Evolutionary conservation across 2,797 vertebrate genomes (phyloP).

Genomic region (Onychomys arenicola): DNA sequence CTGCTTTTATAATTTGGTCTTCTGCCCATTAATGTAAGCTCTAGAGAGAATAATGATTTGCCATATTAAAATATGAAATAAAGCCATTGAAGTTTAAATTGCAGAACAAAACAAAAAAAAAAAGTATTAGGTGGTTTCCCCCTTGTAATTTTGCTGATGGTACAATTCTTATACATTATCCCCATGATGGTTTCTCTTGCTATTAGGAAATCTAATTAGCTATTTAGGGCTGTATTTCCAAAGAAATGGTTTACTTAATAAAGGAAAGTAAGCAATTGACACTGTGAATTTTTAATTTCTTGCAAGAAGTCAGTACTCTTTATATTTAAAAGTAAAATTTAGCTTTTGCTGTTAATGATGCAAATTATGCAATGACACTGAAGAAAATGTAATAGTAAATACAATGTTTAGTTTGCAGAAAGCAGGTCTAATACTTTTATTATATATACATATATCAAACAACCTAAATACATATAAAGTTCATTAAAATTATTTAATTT

Average conservation of each 20-base stretch:
- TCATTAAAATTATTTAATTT: constrained; percentile 18
- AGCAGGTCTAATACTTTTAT: constrained; percentile 5
- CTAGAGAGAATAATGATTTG: constrained; percentile 71
- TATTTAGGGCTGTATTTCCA: constrained; percentile 81
- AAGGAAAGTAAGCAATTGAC: constrained; percentile 79
- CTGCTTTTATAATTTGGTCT: constrained; percentile 69
- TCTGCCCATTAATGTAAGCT: constrained; percentile 73
- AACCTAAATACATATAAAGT: constrained; percentile 61
- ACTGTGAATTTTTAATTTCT: constrained; percentile 73
- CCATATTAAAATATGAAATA: constrained; percentile 74
- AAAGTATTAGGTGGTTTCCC: constrained; percentile 74
- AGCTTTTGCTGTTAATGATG: background rate
- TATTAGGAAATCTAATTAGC: constrained; percentile 85
- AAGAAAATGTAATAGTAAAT: constrained; percentile 69
- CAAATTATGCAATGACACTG: constrained; percentile 19
- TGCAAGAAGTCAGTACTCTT: constrained; percentile 59
- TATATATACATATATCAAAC: background rate
- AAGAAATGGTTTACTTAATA: constrained; percentile 81
- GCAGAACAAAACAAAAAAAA: constrained; percentile 80
- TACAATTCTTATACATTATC: constrained; percentile 82
- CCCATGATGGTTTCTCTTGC: constrained; percentile 69
- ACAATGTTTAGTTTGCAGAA: constrained; percentile 27
- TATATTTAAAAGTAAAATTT: constrained; percentile 68
- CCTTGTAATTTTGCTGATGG: constrained; percentile 85
- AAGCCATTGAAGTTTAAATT: constrained; percentile 73